Base-by-base conservation (phyloP, 2,888 invertebrate genomes). In the Phortica magna region DNA sequence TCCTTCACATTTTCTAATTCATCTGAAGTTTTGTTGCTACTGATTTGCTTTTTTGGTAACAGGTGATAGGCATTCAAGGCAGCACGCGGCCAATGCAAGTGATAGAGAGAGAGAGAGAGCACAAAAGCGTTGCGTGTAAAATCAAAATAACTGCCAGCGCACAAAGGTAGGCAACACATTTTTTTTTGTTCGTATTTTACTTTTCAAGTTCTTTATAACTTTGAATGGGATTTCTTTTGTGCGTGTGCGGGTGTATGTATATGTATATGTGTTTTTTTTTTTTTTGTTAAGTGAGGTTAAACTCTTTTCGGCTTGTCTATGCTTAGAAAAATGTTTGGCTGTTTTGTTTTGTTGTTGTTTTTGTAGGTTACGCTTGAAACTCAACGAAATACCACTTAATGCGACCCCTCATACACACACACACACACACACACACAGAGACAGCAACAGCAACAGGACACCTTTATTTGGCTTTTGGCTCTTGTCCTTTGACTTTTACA, bases 111-210 rank as follows among this genome's bases (percentile, higher is more conserved):
- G 61, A 61, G 10, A 17, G 1, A 61, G 4, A 48, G 14, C 48
- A 48, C 48, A 48, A 2, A 48, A 42, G 10, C 67, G 39, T 65
- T 48, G 48, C 14, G 0, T 48, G 48, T 12, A 48, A 14, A 48
- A 14, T 14, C 48, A 48, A 14, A 31, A 31, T 31, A 1, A 48
- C 3, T 48, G 3, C 41, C n/a, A 6, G 67, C 67, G 41, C 67
- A 67, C 17, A 67, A 67, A 67, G 67, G 67, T 67, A 67, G 67
- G 67, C 67, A 42, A 67, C 67, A 42, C 41, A n/a, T 42, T 67
- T 42, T 67, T 67, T 41, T 67, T 9, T 48, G n/a, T 9, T 1
- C 6, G n/a, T 17, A 12, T 55, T 17, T 55, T 55, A n/a, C 55
- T n/a, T 55, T 55, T 55, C 17, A n/a, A 17, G 12, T 14, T 59